Percentiles rank a stretch among this genome's conserved stretches.
Evolutionary conservation across 2,797 vertebrate genomes (phyloP).

Genomic region (Ctenosaura bakeri): DNA sequence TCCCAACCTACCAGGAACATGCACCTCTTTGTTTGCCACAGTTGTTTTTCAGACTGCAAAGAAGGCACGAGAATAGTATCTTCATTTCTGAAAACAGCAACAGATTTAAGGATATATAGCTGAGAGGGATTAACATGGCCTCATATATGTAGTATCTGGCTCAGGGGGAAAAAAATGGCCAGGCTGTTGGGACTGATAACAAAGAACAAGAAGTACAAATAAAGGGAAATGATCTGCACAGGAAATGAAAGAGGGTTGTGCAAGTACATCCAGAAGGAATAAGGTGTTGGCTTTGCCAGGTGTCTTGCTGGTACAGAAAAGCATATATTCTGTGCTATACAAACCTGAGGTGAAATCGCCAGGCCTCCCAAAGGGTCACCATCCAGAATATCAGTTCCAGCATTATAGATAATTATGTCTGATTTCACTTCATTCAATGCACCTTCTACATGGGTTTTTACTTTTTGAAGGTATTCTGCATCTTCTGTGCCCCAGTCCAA

Average conservation of each 20-base stretch:
- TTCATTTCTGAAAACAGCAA: background rate
- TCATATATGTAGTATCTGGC: background rate
- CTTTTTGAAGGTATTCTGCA: conserved; percentile 90
- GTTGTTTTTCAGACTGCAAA: background rate
- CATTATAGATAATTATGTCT: conserved; percentile 93
- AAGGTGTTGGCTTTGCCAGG: too few species aligned
- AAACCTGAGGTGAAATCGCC: conserved; percentile 92
- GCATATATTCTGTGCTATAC: conserved; percentile 6
- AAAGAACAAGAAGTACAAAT: background rate
- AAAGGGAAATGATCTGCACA: background rate
- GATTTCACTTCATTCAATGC: conserved; percentile 88
- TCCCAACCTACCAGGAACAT: too few species aligned
- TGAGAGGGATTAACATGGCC: background rate
- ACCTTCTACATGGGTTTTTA: conserved; percentile 86
- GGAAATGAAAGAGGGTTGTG: background rate
- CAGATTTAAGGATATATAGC: background rate
- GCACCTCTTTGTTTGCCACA: too few species aligned
- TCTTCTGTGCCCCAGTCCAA: conserved; percentile 96
- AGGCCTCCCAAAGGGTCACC: conserved; percentile 94
- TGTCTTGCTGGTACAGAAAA: background rate
- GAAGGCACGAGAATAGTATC: background rate
- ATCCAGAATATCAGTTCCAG: conserved; percentile 93
- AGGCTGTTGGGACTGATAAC: background rate
- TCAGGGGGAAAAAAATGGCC: background rate
- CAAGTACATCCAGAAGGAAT: background rate